A percentile compares a stretch with the other conserved stretches of the same genome.
phyloP scores from a whole-genome alignment of 2,113 vertebrate genomes.

The Vombatus ursinus region DNA sequence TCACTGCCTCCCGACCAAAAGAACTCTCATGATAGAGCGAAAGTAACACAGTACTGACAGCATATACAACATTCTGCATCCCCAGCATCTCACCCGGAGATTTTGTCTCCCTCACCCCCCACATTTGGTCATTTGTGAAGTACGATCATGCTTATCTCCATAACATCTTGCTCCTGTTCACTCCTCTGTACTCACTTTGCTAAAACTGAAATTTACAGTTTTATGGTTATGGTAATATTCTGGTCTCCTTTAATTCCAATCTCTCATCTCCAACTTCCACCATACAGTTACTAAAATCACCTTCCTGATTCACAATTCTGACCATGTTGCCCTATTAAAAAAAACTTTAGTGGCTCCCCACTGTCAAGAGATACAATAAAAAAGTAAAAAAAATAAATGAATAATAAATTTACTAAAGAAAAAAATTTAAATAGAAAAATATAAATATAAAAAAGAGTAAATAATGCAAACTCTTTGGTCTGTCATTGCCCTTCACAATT shows the following conservation, averaged over 20 bases:
- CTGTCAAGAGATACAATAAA: not conserved
- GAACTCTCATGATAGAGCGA: not conserved
- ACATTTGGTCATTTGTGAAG: not conserved
- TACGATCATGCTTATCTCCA: not conserved
- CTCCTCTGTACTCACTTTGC: not conserved
- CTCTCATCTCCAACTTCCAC: not conserved
- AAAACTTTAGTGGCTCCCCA: not conserved
- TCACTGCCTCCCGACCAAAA: fast-evolving
- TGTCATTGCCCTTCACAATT: not conserved
- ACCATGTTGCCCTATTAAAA: not conserved
- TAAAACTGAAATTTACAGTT: not conserved
- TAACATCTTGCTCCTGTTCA: not conserved
- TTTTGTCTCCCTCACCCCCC: not conserved
- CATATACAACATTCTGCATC: not conserved
- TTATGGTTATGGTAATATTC: not conserved
- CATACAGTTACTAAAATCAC: not conserved
- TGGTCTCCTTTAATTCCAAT: not conserved
- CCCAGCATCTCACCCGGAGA: not conserved
- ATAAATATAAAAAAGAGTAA: not conserved
- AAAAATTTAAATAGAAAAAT: not conserved
- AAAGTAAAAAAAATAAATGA: not conserved
- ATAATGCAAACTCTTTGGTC: not conserved
- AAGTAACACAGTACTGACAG: not conserved
- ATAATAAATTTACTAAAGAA: not conserved
- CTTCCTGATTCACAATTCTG: not conserved